Evolutionary conservation across 2,888 invertebrate species (phyloP), one percentile per base, ranked within the genome.

Genomic region (Apotomis capreana): DNA sequence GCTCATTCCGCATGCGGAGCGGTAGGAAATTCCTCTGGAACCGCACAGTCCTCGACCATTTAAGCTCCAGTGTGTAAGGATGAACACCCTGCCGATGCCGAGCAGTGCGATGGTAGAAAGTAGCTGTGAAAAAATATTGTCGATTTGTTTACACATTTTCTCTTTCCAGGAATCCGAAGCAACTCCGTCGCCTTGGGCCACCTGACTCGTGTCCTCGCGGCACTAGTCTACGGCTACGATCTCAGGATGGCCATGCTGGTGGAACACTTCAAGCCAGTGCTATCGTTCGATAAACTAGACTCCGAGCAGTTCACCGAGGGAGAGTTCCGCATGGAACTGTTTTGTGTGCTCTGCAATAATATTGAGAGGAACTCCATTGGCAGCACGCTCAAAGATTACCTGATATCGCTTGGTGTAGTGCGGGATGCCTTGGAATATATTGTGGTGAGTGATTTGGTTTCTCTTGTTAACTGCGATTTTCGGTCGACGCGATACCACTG

Each of bases 291-390:
- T 83, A 95, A 95, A 80, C 97, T 97, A 79, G 98, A 98, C 89
- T 94, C 94, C 0, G 97, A 97, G 51, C 97, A 97, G 79, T 95
- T 96, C 71, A 89, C 95, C 0, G 97, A 97, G 0, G 97, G 97
- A 74, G 97, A 97, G 85, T 97, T 97, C 86, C 96, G 97, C 70
- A 97, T 98, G 88, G 98, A 99, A 85, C 95, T 98, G 80, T 98
- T 99, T 93, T 99, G 98, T 83, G 96, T 97, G 10, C 94, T 99
- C 59, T 97, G 98, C 26, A 96, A 97, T 76, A 98, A 97, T 68
- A 98, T 99, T 59, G 98, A 99, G 89, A 95, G 96, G 81, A 98
- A 98, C 86, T 96, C 97, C 0, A 98, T 98, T 76, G 99, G 99
- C 0, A 97, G 97, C 68, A 97, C 97, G 0, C 91, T 99, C 59